These are phyloP conservation scores for Sprattus sprattus DNA, from an alignment of 2,113 vertebrate species.

Conservation along the genomic window DNA sequence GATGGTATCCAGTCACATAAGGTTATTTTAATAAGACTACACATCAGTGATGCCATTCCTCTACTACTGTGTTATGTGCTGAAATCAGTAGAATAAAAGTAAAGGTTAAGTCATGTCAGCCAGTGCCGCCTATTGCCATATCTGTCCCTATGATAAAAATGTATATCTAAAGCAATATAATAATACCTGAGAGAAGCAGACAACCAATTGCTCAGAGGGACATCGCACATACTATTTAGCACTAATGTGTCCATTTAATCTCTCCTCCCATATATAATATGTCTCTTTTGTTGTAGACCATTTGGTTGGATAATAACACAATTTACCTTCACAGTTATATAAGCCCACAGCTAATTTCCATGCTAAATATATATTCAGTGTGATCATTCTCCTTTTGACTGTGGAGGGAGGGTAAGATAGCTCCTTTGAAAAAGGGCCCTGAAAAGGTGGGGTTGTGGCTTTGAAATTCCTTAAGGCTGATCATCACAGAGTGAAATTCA, in stretches of 20 bases:
- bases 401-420: background rate
- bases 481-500: background rate
- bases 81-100: background rate
- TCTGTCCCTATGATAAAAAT: background rate
- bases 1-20: background rate
- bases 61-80: background rate
- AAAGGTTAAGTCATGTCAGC: background rate
- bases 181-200: background rate
- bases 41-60: background rate
- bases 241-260: background rate
- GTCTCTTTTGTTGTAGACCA: background rate
- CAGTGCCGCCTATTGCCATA: background rate
- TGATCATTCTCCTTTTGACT: constrained; percentile 9
- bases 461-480: background rate
- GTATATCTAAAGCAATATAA: background rate
- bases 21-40: background rate
- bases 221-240: background rate
- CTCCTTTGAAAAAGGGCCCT: background rate
- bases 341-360: constrained; percentile 6
- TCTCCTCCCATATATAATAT: background rate
- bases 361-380: constrained; percentile 4
- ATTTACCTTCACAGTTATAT: constrained; percentile 1
- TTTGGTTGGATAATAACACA: background rate
- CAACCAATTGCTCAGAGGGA: background rate
- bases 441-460: background rate